Percentiles rank a stretch among this genome's conserved stretches.
Conservation (phyloP, 1,140 invertebrate genomes). For the Tetraneura akinire region DNA sequence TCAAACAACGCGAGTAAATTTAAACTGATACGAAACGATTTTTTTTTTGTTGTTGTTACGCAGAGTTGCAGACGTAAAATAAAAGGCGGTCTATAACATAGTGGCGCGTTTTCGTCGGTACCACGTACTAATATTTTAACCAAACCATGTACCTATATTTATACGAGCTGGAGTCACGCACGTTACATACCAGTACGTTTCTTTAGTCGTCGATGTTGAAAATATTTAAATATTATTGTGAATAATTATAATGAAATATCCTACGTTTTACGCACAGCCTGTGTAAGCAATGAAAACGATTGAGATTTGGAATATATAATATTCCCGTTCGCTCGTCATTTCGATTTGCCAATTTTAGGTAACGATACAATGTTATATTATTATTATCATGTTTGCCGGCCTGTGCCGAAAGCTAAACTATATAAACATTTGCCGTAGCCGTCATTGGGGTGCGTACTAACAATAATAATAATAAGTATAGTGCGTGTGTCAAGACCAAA, state of each 20-base stretch:
- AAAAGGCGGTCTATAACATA: not conserved
- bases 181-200: not conserved
- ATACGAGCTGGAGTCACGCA: constrained; percentile 19
- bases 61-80: not conserved
- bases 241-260: too few relatives aligned
- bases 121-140: constrained; percentile 1
- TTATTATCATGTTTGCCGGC: not conserved
- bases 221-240: too few relatives aligned
- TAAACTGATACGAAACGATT: not conserved
- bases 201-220: not conserved
- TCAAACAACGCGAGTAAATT: not conserved
- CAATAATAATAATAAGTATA: not conserved
- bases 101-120: not conserved
- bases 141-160: not conserved
- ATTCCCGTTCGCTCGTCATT: too few relatives aligned
- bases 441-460: not conserved
- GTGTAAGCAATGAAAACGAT: too few relatives aligned
- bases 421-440: not conserved
- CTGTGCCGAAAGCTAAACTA: constrained; percentile 1
- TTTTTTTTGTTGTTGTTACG: not conserved
- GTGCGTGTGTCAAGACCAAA: constrained; percentile 30
- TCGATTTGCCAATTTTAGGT: too few relatives aligned
- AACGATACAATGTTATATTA: too few relatives aligned
- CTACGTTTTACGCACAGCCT: too few relatives aligned
- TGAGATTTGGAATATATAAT: too few relatives aligned